Percentiles rank a stretch among this genome's conserved stretches.
phyloP scores from a whole-genome alignment of 1,140 invertebrate species.

The Lepidostoma basale region DNA sequence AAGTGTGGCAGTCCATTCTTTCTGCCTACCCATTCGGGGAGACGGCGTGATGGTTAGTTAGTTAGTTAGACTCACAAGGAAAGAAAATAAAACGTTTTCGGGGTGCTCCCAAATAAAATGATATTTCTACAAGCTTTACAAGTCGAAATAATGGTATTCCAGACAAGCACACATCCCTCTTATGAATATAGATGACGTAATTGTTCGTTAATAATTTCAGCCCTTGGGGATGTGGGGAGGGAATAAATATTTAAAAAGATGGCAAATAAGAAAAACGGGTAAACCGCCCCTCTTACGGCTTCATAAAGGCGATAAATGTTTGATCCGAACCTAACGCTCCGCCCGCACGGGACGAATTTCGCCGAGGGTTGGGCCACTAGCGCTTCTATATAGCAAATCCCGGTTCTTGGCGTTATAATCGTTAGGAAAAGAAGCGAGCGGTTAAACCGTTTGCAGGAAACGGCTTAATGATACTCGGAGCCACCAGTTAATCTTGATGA shows the following conservation, averaged over 20 bases:
- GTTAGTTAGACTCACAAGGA: no score
- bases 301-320: conserved; percentile 22
- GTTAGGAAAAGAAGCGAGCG: conserved; percentile 5
- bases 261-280: neutral
- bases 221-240: neutral
- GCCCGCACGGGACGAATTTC: neutral
- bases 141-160: no score
- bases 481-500: neutral
- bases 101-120: no score
- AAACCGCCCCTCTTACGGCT: neutral
- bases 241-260: conserved; percentile 12
- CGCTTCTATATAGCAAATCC: neutral
- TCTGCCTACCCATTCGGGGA: no score
- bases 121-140: no score
- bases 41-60: no score
- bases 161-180: no score
- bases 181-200: neutral
- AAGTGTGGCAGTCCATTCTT: no score
- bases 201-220: conserved; percentile 2
- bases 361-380: neutral
- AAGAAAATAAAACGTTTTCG: no score
- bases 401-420: neutral
- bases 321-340: neutral
- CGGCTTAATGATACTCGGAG: neutral
- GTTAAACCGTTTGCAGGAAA: neutral